Evolutionary conservation across 2,113 vertebrate species (phyloP), one percentile per base, ranked within the genome.

Genomic region (Oryzias woworae): DNA sequence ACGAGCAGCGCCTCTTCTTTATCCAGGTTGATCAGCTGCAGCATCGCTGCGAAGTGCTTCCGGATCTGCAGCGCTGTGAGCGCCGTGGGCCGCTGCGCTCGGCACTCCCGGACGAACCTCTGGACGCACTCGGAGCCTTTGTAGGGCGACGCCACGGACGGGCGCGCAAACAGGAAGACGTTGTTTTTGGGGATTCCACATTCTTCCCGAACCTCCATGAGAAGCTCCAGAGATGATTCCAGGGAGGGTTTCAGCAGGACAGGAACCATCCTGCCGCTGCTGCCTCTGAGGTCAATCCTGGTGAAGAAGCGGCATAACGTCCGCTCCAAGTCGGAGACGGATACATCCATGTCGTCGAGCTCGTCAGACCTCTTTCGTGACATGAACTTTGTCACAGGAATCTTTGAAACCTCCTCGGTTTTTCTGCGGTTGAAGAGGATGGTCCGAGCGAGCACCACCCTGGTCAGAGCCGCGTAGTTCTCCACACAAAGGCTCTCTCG

Each of bases 341-440:
- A 70, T 0, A 26, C 1, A 14, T 77, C 81, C 58, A 78, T 16
- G 45, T 59, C 50, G 4, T 71, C 58, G 0, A 24, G 1, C 2
- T 17, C 0, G 1, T 41, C 44, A 0, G 77, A 71, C 14, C 41
- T 65, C 24, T 69, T 66, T 43, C 71, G 26, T 0, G 69, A 69
- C 77, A 10, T 24, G 7, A 87, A 85, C 3, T 45, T 65, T 0
- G 16, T 24, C 0, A 84, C 36, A 0, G 56, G 23, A 13, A 88
- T 23, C 0, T 17, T 1, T 0, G 81, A 51, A 0, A 88, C 46
- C 66, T 87, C 77, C n/a, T 10, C 2, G 1, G 63, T 17, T 0
- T 54, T 71, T 15, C 81, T 81, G 31, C 69, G 58, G 73, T 87
- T 87, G 66, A 85, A 87, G 2, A 84, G 1, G 6, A 85, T 65